Conservation (phyloP, 92 coral and sea anemone species). For the Pocillopora meandrina region DNA sequence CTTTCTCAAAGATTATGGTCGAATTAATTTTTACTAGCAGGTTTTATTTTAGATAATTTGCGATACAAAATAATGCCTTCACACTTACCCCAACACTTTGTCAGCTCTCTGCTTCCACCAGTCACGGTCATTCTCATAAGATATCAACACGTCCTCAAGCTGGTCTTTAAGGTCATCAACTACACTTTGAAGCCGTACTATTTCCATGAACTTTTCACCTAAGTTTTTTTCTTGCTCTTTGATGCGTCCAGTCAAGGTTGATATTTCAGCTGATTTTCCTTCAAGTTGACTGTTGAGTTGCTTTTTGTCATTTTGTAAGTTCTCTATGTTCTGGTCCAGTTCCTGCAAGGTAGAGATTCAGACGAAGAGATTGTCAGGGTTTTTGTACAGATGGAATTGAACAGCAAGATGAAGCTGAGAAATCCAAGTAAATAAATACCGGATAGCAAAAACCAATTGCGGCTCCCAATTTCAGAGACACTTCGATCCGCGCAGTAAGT, state of each 20-base stretch:
- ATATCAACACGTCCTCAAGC: slow-evolving; percentile 62
- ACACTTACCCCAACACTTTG: slow-evolving; percentile 52
- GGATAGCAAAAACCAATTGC: too few relatives aligned
- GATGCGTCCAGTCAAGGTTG: slow-evolving; percentile 44
- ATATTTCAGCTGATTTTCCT: slow-evolving; percentile 67
- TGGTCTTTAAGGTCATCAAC: slow-evolving; percentile 53
- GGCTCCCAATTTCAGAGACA: too few relatives aligned
- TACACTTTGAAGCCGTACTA: slow-evolving; percentile 52
- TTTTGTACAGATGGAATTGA: too few relatives aligned
- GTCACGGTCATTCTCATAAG: slow-evolving; percentile 71
- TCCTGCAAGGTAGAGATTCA: slow-evolving; percentile 49
- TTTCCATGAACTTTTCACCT: slow-evolving; percentile 73
- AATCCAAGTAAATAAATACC: too few relatives aligned
- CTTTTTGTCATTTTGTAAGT: slow-evolving; percentile 61
- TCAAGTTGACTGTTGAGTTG: slow-evolving; percentile 59
- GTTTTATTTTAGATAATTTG: background rate
- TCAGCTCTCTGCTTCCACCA: slow-evolving; percentile 84
- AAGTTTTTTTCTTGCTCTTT: slow-evolving; percentile 69
- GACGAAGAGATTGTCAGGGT: too few relatives aligned
- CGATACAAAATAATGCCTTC: background rate
- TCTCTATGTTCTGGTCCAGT: slow-evolving; percentile 47
- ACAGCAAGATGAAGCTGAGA: too few relatives aligned
- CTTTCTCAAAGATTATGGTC: too few relatives aligned
- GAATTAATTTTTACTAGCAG: background rate
- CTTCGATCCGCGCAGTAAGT: too few relatives aligned